Evolutionary conservation across 2,113 vertebrate genomes (phyloP).

Genomic region (Microcebus griseorufus): DNA sequence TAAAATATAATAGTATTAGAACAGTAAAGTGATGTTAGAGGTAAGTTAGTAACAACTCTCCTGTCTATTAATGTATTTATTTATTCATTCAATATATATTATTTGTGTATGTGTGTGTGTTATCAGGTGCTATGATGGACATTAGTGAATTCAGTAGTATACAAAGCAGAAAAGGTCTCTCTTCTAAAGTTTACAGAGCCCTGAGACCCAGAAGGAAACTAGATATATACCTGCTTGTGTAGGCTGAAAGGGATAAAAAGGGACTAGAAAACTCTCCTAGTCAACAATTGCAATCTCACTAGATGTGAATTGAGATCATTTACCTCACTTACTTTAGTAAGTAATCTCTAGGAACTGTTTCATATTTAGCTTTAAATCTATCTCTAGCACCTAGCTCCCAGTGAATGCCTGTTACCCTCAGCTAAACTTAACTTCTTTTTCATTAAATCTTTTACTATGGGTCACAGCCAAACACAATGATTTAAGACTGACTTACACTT

Average conservation of each 20-base stretch:
- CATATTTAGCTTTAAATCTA: not conserved
- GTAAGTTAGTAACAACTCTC: not conserved
- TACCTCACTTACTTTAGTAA: not conserved
- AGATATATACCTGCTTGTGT: not conserved
- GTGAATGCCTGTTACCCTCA: not conserved
- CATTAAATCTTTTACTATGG: not conserved
- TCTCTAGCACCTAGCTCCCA: not conserved
- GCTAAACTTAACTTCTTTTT: not conserved
- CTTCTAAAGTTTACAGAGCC: not conserved
- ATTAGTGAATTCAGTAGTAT: not conserved
- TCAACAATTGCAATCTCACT: not conserved
- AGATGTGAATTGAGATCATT: not conserved
- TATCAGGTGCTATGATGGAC: not conserved
- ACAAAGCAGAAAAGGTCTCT: not conserved
- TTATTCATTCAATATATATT: not conserved
- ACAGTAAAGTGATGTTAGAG: not conserved
- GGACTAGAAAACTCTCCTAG: not conserved
- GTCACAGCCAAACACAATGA: not conserved
- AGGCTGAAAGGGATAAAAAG: not conserved
- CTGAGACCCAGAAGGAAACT: not conserved
- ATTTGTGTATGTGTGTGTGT: not conserved
- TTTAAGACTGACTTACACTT: not conserved
- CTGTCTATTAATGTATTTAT: not conserved
- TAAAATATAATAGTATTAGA: not conserved
- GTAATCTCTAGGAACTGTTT: not conserved